Conservation (phyloP, 2,797 vertebrate species). For the Enteromius unitaeniatus region DNA sequence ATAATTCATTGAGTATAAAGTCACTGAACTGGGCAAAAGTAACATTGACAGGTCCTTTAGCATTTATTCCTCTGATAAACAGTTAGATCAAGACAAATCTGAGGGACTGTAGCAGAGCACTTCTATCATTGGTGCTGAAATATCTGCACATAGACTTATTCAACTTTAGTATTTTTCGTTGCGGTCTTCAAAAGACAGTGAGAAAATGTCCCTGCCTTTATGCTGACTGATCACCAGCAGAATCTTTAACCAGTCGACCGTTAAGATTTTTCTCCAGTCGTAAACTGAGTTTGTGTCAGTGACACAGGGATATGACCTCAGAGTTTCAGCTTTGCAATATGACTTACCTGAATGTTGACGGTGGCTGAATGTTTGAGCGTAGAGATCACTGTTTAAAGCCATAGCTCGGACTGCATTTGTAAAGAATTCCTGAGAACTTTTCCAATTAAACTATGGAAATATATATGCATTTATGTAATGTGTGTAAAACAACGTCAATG, state of each 20-base stretch:
- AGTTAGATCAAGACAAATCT: neutral
- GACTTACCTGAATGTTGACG: conserved; percentile 20
- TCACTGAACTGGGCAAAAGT: neutral
- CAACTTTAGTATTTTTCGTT: neutral
- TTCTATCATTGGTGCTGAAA: neutral
- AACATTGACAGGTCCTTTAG: neutral
- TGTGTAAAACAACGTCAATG: neutral
- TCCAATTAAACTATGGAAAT: neutral
- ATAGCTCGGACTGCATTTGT: neutral
- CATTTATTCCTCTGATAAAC: neutral
- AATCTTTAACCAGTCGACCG: neutral
- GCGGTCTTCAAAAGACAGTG: neutral
- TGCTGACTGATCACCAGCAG: neutral
- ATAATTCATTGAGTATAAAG: neutral
- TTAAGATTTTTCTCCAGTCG: conserved; percentile 28
- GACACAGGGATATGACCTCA: neutral
- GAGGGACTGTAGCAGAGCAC: neutral
- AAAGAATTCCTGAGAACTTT: conserved; percentile 38
- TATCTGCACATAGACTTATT: neutral
- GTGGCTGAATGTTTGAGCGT: conserved; percentile 35
- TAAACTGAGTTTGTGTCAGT: conserved; percentile 55
- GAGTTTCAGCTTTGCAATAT: conserved; percentile 21
- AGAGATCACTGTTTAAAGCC: conserved; percentile 34
- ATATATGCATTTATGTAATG: neutral
- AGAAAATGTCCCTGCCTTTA: neutral